Base-by-base conservation (phyloP, 2,888 invertebrate genomes). In the Andrena haemorrhoa region DNA sequence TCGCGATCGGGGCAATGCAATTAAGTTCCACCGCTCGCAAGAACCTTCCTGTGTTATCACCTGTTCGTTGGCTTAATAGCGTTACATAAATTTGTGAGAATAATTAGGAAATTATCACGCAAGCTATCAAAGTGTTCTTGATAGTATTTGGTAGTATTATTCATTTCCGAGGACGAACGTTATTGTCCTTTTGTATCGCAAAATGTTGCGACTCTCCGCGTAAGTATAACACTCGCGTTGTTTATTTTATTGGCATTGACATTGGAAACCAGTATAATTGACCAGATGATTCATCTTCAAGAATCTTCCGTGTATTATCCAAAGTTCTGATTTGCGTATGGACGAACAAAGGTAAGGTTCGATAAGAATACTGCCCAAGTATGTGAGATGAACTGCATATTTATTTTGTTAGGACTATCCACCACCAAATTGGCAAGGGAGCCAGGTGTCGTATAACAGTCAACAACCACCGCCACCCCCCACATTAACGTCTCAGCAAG, bases 381-480 rank as follows among this genome's bases (percentile, higher is more conserved):
- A 81, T 72, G 64, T 77, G 74, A 83, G 51, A 84, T 84, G 87
- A 84, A 90, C 63, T 31, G 65, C 35, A 33, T 71, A 58, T 87
- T 84, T 82, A 75, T 86, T 91, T 91, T 90, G 86, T 75, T 90
- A 94, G 93, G 93, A 93, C 81, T 94, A 94, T 86, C 92, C 93
- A 74, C 92, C 93, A 61, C 90, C 92, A 2, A 91, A 93, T 75
- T 94, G 94, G 94, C 92, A 92, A 84, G 92, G 91, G 71, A 91
- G 84, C 79, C 93, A 93, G 87, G 92, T 94, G 65, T 85, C 90
- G 53, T 94, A 93, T 89, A 92, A 90, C 88, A 93, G 86, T 85
- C 94, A 93, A 74, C 93, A 92, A 79, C 88, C 93, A 7, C 92
- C 91, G 8, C 90, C 91, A 5, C 90, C 91, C 23, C 90, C 93